Evolutionary conservation across 2,888 invertebrate genomes (phyloP).

Genomic region (Erynnis tages): DNA sequence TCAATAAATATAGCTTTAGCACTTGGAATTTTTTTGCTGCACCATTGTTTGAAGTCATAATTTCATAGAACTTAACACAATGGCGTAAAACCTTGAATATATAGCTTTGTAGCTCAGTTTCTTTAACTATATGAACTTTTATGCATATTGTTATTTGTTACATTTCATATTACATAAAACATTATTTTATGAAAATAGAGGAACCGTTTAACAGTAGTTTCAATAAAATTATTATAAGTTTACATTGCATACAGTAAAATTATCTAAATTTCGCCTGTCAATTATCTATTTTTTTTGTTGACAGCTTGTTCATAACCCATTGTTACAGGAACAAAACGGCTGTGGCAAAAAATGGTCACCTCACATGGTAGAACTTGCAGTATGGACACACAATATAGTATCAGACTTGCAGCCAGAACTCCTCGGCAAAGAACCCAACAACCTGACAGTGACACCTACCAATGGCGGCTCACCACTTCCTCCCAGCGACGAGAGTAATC

Average conservation of each 20-base stretch:
- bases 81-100: slow-evolving; percentile 20
- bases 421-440: slow-evolving; percentile 87
- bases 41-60: slow-evolving; percentile 22
- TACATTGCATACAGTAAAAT: no score
- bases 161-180: no score
- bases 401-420: slow-evolving; percentile 92
- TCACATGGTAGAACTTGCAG: slow-evolving; percentile 92
- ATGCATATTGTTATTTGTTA: no score
- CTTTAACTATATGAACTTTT: no score
- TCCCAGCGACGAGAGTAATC: slow-evolving; percentile 89
- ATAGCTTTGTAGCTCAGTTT: slow-evolving; percentile 8
- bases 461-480: slow-evolving; percentile 79
- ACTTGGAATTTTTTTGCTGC: slow-evolving; percentile 9
- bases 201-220: no score
- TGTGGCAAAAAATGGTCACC: slow-evolving; percentile 85
- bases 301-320: no score
- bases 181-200: no score
- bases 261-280: no score
- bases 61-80: slow-evolving; percentile 18
- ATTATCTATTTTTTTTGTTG: no score
- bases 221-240: no score
- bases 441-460: slow-evolving; percentile 54
- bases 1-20: slow-evolving; percentile 1
- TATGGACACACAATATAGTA: slow-evolving; percentile 96
- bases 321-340: slow-evolving; percentile 71